Evolutionary conservation across 2,113 vertebrate genomes (phyloP).

Genomic region (Tupaia chinensis): DNA sequence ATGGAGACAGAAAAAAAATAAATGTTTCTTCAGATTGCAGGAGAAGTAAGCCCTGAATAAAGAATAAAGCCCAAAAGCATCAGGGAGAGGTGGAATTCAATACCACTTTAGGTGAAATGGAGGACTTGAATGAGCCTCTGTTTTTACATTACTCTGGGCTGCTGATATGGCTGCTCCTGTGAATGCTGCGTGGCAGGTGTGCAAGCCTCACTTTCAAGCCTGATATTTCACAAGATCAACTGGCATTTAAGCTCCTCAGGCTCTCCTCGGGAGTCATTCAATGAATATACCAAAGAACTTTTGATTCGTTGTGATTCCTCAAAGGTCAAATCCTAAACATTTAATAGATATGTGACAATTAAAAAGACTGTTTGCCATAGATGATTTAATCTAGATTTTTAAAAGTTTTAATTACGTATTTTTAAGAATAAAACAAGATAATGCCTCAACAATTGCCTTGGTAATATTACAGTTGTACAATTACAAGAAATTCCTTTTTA

Average conservation of each 20-base stretch:
- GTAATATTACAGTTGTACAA: neutral
- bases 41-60: neutral
- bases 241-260: conserved; percentile 47
- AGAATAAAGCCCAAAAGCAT: conserved; percentile 1
- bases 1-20: conserved; percentile 11
- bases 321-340: conserved; percentile 51
- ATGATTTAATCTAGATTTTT: neutral
- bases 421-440: neutral
- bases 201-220: conserved; percentile 43
- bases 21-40: neutral
- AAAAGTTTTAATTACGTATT: conserved; percentile 11
- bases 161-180: neutral
- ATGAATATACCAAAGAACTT: conserved; percentile 37
- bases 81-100: neutral
- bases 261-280: conserved; percentile 31
- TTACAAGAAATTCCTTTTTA: neutral
- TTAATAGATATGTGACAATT: conserved; percentile 28
- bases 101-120: neutral
- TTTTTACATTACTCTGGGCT: neutral
- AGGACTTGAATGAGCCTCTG: conserved; percentile 9
- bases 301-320: neutral
- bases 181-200: conserved; percentile 39
- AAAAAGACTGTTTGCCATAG: conserved; percentile 12
- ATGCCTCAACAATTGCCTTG: neutral
- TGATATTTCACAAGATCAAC: conserved; percentile 45